Evolutionary conservation across 2,113 vertebrate species (phyloP).

Genomic region (Lamprotornis superbus): DNA sequence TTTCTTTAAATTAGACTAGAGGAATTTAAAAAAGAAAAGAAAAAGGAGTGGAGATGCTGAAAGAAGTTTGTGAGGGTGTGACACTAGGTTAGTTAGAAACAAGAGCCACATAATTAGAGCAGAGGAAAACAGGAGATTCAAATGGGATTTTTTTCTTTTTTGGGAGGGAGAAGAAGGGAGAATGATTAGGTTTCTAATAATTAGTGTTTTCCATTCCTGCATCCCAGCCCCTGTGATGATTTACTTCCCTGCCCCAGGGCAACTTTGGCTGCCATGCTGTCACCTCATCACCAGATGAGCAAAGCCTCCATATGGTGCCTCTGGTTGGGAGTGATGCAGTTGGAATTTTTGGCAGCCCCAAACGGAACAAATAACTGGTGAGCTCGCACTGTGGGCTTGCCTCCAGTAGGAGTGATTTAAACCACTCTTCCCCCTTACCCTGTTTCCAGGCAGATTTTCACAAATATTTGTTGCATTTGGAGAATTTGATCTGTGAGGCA

Average conservation of each 20-base stretch:
- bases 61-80: not conserved
- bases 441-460: not conserved
- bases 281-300: slow-evolving; percentile 9
- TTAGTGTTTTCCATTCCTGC: not conserved
- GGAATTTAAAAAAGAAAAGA: not conserved
- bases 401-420: not conserved
- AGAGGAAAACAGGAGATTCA: not conserved
- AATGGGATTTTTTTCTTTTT: too few relatives aligned
- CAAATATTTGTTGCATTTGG: not conserved
- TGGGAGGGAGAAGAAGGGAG: accelerated
- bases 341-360: not conserved
- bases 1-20: not conserved
- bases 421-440: not conserved
- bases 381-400: not conserved
- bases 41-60: not conserved
- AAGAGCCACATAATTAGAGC: not conserved
- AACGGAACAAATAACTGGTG: not conserved
- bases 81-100: not conserved
- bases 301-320: not conserved
- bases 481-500: not conserved
- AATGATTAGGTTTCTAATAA: not conserved
- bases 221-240: not conserved
- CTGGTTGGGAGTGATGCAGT: not conserved
- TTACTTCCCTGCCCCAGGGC: not conserved
- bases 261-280: not conserved